Conservation (phyloP, 1,140 invertebrate species). For the Steinernema khuongi region DNA sequence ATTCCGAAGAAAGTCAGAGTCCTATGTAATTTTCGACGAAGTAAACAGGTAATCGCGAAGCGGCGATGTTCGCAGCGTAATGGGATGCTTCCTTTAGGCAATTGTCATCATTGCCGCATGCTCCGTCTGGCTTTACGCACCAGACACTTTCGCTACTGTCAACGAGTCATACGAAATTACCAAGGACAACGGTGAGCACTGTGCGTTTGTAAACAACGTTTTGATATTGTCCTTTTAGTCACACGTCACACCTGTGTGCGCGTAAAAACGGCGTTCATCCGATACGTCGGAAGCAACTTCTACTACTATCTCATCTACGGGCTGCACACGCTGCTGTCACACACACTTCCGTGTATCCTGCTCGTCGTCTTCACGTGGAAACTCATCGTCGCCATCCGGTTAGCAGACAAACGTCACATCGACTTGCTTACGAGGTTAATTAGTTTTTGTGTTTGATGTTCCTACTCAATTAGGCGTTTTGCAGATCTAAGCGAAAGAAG, state of each 20-base stretch:
- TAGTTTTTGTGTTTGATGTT: background rate
- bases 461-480: background rate
- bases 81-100: slow-evolving; percentile 38
- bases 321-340: slow-evolving; percentile 49
- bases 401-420: slow-evolving; percentile 51
- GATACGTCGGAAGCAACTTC: slow-evolving; percentile 45
- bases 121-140: slow-evolving; percentile 51
- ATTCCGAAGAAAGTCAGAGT: slow-evolving; percentile 52
- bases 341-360: slow-evolving; percentile 53
- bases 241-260: slow-evolving; percentile 45
- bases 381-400: slow-evolving; percentile 49
- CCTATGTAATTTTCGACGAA: slow-evolving; percentile 51
- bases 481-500: slow-evolving; percentile 9
- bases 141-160: slow-evolving; percentile 53
- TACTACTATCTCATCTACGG: slow-evolving; percentile 52
- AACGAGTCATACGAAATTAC: slow-evolving; percentile 45
- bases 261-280: slow-evolving; percentile 42
- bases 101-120: slow-evolving; percentile 50
- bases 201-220: background rate
- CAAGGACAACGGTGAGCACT: slow-evolving; percentile 44
- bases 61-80: background rate
- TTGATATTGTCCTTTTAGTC: slow-evolving; percentile 37
- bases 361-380: slow-evolving; percentile 56
- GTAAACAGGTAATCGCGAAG: slow-evolving; percentile 48
- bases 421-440: slow-evolving; percentile 43